These are phyloP conservation scores for Chelonus formosanus DNA, from an alignment of 2,888 invertebrate species.

Conservation along the genomic window DNA sequence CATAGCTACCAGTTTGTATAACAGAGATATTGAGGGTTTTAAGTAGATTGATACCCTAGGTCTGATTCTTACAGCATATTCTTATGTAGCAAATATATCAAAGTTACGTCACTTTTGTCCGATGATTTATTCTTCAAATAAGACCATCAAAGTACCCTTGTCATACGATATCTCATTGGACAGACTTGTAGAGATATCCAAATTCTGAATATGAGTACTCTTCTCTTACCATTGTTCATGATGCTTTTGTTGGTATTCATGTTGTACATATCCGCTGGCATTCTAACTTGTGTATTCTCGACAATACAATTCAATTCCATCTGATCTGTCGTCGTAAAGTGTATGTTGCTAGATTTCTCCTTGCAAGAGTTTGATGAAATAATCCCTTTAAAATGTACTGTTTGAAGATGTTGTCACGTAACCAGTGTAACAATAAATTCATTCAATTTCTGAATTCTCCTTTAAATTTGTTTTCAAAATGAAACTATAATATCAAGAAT, in stretches of 20 bases:
- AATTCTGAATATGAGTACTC: constrained; percentile 32
- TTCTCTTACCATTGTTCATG: constrained; percentile 22
- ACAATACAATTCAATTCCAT: not conserved
- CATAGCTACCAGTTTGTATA: not conserved
- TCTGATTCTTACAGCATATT: constrained; percentile 2
- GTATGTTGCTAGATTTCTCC: constrained; percentile 3
- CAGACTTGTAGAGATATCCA: constrained; percentile 36
- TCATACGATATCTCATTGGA: constrained; percentile 15
- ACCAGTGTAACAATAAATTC: too few relatives aligned
- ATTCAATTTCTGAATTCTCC: too few relatives aligned
- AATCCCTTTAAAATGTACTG: constrained; percentile 16
- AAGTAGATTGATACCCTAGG: too few relatives aligned
- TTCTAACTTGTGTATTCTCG: constrained; percentile 7
- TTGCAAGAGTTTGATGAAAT: constrained; percentile 13
- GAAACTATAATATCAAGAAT: too few relatives aligned
- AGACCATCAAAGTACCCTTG: constrained; percentile 5
- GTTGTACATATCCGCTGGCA: constrained; percentile 12
- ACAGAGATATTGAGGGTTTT: too few relatives aligned
- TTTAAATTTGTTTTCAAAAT: too few relatives aligned
- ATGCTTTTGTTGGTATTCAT: constrained; percentile 31
- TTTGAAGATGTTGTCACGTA: too few relatives aligned
- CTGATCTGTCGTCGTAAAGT: constrained; percentile 12
- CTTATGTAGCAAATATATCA: too few relatives aligned
- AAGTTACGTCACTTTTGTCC: too few relatives aligned
- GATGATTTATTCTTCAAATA: not conserved